Base-by-base conservation (phyloP, 2,888 invertebrate genomes). In the Heteropelma amictum region DNA sequence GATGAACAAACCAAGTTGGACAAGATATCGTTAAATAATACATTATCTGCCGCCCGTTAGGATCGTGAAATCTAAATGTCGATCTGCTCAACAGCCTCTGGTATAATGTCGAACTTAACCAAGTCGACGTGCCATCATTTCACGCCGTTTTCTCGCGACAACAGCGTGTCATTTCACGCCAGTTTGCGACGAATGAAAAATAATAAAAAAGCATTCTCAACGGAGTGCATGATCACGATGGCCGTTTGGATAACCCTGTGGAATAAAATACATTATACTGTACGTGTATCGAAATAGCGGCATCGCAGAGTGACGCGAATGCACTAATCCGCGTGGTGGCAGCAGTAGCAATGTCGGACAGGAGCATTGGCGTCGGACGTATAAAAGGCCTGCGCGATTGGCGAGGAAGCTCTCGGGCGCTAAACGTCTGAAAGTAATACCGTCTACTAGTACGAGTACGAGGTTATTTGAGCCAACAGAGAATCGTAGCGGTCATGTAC, bases 341-440 rank as follows among this genome's bases (percentile, higher is more conserved):
- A 56, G 54, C 56, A 67, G 67, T 26, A 58, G 56, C 58, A 19
- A 47, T 19, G 42, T 42, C 40, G 17, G 3, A n/a, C n/a, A n/a
- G 23, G 4, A 10, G 58, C 49, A 58, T 68, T 58, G 68, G 68
- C 54, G 70, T 61, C 26, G 47, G 42, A 63, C 70, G 51, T 61
- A 33, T 40, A n/a, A 61, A 61, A 53, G 69, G 60, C 61, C 61
- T 64, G n/a, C 45, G 51, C 35, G 63, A n/a, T 51, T 47, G 47
- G 67, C 49, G 67, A 56, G 64, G 56, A 45, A 45, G 54, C 35
- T 64, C 65, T 51, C 65, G 76, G 78, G 71, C 79, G 77, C 84
- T 85, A 85, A 86, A 86, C 84, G 85, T 80, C 86, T 82, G 85
- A 83, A 83, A 85, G 85, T 85, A 86, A 84, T 86, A 85, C 85